A percentile compares a stretch with the other conserved stretches of the same genome.
These are phyloP conservation scores for Brachionichthys hirsutus DNA, from an alignment of 2,113 vertebrate genomes.

Conservation along the genomic window DNA sequence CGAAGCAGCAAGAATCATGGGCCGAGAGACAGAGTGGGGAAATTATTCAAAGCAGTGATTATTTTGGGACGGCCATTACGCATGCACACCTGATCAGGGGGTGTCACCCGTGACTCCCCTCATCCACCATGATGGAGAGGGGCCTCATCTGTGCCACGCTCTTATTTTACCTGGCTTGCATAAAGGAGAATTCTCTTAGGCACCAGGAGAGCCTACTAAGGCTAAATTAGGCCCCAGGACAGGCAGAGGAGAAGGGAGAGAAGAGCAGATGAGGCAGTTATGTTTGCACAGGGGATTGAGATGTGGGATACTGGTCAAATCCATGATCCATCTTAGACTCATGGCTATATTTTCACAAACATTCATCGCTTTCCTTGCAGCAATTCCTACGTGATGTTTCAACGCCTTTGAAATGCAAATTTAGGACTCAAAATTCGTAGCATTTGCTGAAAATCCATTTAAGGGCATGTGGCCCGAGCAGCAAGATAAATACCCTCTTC, in stretches of 20 bases:
- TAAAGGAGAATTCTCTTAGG: conserved; percentile 80
- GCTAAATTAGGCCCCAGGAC: conserved; percentile 79
- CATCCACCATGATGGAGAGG: conserved; percentile 86
- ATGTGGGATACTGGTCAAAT: conserved; percentile 75
- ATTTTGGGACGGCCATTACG: conserved; percentile 92
- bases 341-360: conserved; percentile 47
- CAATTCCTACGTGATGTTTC: conserved; percentile 40
- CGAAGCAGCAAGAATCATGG: conserved; percentile 90
- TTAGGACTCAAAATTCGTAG: conserved; percentile 8
- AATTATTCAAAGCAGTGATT: conserved; percentile 93
- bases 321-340: conserved; percentile 68
- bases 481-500: no score
- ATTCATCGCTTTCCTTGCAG: conserved; percentile 26
- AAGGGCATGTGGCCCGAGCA: no score
- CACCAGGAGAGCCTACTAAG: conserved; percentile 75
- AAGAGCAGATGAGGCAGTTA: conserved; percentile 73
- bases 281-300: conserved; percentile 71
- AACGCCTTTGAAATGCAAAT: conserved; percentile 17
- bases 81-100: conserved; percentile 90
- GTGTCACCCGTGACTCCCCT: conserved; percentile 84
- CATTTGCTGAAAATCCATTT: neutral
- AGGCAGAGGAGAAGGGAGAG: conserved; percentile 69
- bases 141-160: conserved; percentile 70
- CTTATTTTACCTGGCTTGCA: conserved; percentile 85
- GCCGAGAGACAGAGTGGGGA: conserved; percentile 73